Evolutionary conservation across 2,888 invertebrate species (phyloP).

Genomic region (Autographa gamma): DNA sequence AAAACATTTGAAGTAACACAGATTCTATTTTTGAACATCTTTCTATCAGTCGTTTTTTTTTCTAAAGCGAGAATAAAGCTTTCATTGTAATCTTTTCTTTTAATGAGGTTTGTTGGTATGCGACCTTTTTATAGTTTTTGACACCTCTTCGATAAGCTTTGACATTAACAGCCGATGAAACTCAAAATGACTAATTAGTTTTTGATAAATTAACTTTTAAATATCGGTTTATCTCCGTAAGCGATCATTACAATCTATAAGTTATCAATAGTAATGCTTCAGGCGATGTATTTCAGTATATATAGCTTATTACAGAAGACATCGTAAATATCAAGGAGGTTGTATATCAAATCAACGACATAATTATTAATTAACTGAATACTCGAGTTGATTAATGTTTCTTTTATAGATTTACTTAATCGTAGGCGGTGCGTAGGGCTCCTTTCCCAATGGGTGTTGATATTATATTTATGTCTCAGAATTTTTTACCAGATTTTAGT

Average conservation of each 20-base stretch:
- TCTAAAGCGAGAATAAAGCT: no score
- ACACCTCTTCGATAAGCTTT: neutral
- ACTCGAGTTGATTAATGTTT: constrained; percentile 53
- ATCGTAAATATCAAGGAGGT: constrained; percentile 49
- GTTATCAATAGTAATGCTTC: constrained; percentile 47
- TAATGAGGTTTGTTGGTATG: neutral
- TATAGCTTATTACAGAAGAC: constrained; percentile 55
- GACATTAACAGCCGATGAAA: neutral
- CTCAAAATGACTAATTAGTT: constrained; percentile 2
- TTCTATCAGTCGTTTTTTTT: no score
- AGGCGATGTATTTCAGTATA: constrained; percentile 47
- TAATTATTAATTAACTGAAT: constrained; percentile 59
- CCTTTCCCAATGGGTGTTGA: neutral
- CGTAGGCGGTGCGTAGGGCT: neutral
- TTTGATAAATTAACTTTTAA: constrained; percentile 6
- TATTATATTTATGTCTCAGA: neutral
- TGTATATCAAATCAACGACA: constrained; percentile 57
- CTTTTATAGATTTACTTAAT: constrained; percentile 17
- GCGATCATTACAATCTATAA: constrained; percentile 38
- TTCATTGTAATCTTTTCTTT: neutral
- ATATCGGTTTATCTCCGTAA: constrained; percentile 35
- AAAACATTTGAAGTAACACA: no score
- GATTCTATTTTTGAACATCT: no score
- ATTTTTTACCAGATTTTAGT: neutral
- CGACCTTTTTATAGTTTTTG: neutral